phyloP scores from a whole-genome alignment of 1,140 invertebrate species.

The Megathymus violae region DNA sequence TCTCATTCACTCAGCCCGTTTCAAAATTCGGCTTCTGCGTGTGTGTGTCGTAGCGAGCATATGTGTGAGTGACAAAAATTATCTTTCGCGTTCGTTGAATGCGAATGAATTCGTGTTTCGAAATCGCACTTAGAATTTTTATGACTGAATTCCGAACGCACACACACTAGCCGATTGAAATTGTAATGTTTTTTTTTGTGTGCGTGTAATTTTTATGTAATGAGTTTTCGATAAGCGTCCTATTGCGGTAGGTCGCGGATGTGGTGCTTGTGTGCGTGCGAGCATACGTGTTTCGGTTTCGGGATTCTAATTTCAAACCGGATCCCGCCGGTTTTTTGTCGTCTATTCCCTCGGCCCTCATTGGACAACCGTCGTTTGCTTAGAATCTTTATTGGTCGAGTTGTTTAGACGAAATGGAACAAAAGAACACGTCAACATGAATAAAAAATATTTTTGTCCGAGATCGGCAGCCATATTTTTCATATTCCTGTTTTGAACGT shows the following conservation, averaged over 20 bases:
- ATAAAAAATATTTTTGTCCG: constrained; percentile 23
- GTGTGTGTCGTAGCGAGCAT: constrained; percentile 33
- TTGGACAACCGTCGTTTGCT: constrained; percentile 44
- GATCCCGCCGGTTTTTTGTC: constrained; percentile 49
- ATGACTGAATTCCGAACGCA: constrained; percentile 46
- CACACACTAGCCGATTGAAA: constrained; percentile 39
- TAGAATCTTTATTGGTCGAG: constrained; percentile 28
- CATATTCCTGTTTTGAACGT: constrained; percentile 30
- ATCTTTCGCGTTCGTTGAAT: constrained; percentile 65
- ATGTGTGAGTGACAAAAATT: constrained; percentile 71
- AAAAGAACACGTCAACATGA: constrained; percentile 8
- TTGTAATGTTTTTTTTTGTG: constrained; percentile 47
- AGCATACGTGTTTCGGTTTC: constrained; percentile 61
- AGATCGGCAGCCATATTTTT: constrained; percentile 24
- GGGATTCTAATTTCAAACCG: constrained; percentile 65
- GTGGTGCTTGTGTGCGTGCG: constrained; percentile 47
- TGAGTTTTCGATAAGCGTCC: constrained; percentile 49
- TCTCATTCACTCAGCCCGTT: constrained; percentile 64
- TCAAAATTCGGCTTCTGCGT: constrained; percentile 66
- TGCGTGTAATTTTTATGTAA: constrained; percentile 55
- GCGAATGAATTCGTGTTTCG: constrained; percentile 55
- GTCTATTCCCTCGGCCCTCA: constrained; percentile 41
- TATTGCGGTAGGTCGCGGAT: constrained; percentile 66
- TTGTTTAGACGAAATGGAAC: constrained; percentile 29
- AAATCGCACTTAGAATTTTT: constrained; percentile 62